Conservation (phyloP, 2,113 vertebrate species). For the Myrmophylax atrothorax region DNA sequence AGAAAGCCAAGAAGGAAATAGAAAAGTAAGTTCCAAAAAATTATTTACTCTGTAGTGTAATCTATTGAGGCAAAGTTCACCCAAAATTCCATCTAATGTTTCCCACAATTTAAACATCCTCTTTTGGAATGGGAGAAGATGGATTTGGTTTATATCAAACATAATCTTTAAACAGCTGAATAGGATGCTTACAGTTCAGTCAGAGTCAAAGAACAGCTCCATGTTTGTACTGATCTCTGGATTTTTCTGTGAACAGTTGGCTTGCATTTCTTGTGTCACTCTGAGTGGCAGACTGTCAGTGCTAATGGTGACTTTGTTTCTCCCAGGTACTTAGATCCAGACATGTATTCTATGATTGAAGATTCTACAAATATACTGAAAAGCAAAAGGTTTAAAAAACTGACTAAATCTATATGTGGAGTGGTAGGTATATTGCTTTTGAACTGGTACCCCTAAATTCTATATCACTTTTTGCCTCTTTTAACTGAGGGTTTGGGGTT, state of each 20-base stretch:
- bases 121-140: neutral
- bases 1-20: slow-evolving; percentile 94
- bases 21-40: slow-evolving; percentile 85
- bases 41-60: neutral
- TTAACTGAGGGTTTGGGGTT: neutral
- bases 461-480: neutral
- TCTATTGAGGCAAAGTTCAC: neutral
- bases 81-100: neutral
- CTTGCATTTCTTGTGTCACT: neutral
- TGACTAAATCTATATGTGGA: slow-evolving; percentile 92
- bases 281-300: neutral
- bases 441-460: neutral
- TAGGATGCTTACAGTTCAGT: neutral
- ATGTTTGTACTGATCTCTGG: neutral
- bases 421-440: slow-evolving; percentile 79
- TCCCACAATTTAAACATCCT: neutral
- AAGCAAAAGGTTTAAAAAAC: slow-evolving; percentile 91
- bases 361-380: slow-evolving; percentile 82
- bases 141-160: neutral
- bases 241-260: neutral
- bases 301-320: neutral
- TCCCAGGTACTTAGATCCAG: slow-evolving; percentile 92
- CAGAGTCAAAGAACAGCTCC: neutral
- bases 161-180: neutral
- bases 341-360: slow-evolving; percentile 95